Percentiles rank a stretch among this genome's conserved stretches.
Evolutionary conservation across 2,113 vertebrate species (phyloP).

Genomic region (Gadus chalcogrammus): DNA sequence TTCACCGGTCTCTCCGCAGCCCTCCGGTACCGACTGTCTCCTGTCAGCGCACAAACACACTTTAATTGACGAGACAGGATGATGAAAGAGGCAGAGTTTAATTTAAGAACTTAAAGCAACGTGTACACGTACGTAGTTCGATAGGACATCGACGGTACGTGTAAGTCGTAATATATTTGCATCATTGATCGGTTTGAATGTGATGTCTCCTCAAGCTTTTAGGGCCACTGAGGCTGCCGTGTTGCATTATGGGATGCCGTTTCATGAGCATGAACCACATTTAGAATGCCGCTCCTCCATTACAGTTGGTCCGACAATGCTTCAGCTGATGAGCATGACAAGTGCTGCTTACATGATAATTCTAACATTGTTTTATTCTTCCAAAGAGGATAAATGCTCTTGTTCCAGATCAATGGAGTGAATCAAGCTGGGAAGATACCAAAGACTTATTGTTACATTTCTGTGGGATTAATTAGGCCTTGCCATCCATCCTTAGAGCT

Average conservation of each 20-base stretch:
- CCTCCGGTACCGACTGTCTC: slow-evolving; percentile 50
- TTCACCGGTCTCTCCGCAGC: slow-evolving; percentile 25
- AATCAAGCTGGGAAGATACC: slow-evolving; percentile 17
- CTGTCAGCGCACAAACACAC: slow-evolving; percentile 49
- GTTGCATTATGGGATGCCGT: no score
- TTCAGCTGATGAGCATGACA: slow-evolving; percentile 23
- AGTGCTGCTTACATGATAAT: slow-evolving; percentile 13
- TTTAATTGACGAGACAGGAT: slow-evolving; percentile 61
- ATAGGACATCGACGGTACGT: background rate
- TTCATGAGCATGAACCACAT: slow-evolving; percentile 19
- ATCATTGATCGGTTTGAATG: no score
- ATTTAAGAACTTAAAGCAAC: background rate
- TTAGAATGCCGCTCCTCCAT: background rate
- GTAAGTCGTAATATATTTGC: background rate
- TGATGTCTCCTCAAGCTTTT: no score
- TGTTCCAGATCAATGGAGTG: slow-evolving; percentile 27
- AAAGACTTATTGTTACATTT: background rate
- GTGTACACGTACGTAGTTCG: background rate
- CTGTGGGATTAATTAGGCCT: slow-evolving; percentile 3
- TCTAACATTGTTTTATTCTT: slow-evolving; percentile 15
- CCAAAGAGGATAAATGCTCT: slow-evolving; percentile 16
- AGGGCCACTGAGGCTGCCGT: no score
- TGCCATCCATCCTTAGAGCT: background rate
- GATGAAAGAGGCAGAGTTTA: background rate
- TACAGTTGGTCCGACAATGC: slow-evolving; percentile 3